These are phyloP conservation scores for Festucalex cinctus DNA, from an alignment of 2,113 vertebrate genomes.

Conservation along the genomic window DNA sequence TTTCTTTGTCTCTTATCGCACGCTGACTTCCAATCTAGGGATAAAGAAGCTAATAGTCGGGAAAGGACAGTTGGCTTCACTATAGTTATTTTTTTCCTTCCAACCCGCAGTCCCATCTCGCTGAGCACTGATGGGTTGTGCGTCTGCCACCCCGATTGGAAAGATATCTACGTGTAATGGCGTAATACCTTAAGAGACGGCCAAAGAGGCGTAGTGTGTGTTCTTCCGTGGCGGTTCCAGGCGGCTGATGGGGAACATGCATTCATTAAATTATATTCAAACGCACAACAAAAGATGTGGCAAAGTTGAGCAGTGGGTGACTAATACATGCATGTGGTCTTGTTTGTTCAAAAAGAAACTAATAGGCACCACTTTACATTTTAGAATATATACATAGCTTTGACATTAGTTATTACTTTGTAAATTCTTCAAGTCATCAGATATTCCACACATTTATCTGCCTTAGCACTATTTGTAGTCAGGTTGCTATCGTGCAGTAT, in stretches of 20 bases:
- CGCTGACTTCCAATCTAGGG: slow-evolving; percentile 53
- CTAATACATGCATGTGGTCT: neutral
- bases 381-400: neutral
- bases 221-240: slow-evolving; percentile 43
- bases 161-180: slow-evolving; percentile 66
- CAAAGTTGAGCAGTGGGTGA: neutral
- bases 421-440: too few relatives aligned
- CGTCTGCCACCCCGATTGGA: slow-evolving; percentile 59
- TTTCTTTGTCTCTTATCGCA: slow-evolving; percentile 55
- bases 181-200: slow-evolving; percentile 58
- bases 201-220: slow-evolving; percentile 44
- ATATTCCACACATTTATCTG: too few relatives aligned
- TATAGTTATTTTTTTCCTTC: slow-evolving; percentile 61
- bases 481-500: too few relatives aligned
- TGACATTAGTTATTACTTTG: neutral
- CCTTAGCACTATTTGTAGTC: too few relatives aligned
- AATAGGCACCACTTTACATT: neutral
- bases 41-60: slow-evolving; percentile 60
- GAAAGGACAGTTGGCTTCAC: slow-evolving; percentile 67
- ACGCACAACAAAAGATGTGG: neutral
- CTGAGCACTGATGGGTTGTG: slow-evolving; percentile 63
- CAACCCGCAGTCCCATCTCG: slow-evolving; percentile 62
- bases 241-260: slow-evolving; percentile 24
- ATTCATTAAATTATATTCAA: slow-evolving; percentile 7
- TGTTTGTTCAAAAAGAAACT: neutral